Conservation (phyloP, 2,797 vertebrate genomes). For the Alcedo atthis region DNA sequence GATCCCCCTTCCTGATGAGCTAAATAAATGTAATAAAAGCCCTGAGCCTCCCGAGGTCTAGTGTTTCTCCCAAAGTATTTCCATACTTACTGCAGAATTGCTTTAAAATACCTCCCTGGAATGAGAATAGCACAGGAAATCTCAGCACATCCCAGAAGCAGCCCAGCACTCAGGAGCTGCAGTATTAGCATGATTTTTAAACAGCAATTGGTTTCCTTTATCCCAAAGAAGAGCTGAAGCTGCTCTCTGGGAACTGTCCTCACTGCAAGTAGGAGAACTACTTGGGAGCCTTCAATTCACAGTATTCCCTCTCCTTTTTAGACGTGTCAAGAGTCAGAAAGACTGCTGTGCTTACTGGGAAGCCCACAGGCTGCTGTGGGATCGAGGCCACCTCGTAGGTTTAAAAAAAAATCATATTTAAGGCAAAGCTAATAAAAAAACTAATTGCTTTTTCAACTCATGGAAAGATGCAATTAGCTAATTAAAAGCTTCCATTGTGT, state of each 20-base stretch:
- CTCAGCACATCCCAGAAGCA: constrained; percentile 43
- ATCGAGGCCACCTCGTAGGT: not conserved
- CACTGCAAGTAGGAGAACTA: not conserved
- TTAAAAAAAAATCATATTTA: not conserved
- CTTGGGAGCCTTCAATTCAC: not conserved
- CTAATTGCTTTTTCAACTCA: not conserved
- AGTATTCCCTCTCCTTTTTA: not conserved
- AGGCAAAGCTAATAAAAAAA: not conserved
- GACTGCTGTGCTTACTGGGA: not conserved
- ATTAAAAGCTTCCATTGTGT: not conserved
- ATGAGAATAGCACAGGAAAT: constrained; percentile 61
- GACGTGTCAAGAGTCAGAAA: not conserved
- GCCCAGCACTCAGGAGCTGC: not conserved
- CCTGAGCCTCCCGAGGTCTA: constrained; percentile 57
- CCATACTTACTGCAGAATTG: constrained; percentile 62
- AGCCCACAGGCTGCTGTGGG: not conserved
- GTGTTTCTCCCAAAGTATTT: constrained; percentile 61
- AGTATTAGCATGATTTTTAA: not conserved
- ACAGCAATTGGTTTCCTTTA: not conserved
- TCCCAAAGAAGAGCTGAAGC: not conserved
- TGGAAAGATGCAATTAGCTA: not conserved
- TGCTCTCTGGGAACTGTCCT: not conserved
- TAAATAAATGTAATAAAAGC: constrained; percentile 70
- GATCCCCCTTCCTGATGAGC: constrained; percentile 43
- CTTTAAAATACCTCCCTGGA: constrained; percentile 56